phyloP scores from a whole-genome alignment of 92 coral and sea anemone species.

The Actinostola sp. region DNA sequence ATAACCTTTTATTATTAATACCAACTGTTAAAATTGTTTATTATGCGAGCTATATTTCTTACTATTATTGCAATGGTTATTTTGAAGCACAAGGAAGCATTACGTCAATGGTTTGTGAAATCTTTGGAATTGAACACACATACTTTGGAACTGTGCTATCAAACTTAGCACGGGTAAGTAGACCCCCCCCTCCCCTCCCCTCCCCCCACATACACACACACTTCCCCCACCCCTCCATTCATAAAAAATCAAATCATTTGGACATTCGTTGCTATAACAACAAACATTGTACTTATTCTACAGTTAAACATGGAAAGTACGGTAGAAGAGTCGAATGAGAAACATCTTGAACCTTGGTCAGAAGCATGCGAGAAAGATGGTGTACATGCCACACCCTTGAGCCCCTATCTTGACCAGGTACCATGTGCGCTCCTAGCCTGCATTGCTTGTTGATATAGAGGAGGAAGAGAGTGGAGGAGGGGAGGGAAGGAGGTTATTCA shows the following conservation, averaged over 20 bases:
- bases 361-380: slow-evolving; percentile 86
- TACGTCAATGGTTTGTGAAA: slow-evolving; percentile 77
- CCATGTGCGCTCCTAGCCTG: no score
- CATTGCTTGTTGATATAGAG: no score
- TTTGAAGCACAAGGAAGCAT: slow-evolving; percentile 89
- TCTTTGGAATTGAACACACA: slow-evolving; percentile 87
- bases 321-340: slow-evolving; percentile 97
- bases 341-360: slow-evolving; percentile 94
- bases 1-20: no score
- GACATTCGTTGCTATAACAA: background rate
- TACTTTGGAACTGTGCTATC: slow-evolving; percentile 92
- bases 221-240: background rate
- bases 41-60: no score
- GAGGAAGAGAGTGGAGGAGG: no score
- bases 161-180: slow-evolving; percentile 88
- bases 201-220: background rate
- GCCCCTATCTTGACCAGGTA: slow-evolving; percentile 95
- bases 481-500: background rate
- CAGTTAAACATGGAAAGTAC: slow-evolving; percentile 90
- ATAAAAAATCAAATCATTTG: background rate
- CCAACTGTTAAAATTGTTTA: no score
- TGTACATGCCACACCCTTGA: slow-evolving; percentile 86
- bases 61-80: background rate
- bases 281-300: background rate
- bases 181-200: background rate